phyloP scores from a whole-genome alignment of 2,888 invertebrate genomes.

The Orgyia antiqua region DNA sequence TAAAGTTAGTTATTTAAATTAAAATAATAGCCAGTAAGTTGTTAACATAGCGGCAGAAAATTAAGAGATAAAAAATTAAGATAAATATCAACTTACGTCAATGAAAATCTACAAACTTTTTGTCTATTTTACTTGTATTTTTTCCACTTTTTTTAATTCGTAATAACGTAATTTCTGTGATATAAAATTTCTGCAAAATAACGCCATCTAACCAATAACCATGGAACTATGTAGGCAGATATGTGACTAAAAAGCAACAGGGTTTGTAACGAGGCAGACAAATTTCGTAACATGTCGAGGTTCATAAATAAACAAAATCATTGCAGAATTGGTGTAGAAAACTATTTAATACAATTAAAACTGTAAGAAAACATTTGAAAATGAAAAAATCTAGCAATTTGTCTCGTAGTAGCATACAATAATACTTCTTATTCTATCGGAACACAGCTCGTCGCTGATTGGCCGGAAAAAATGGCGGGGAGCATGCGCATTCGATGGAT shows the following conservation, averaged over 20 bases:
- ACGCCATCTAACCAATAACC: constrained; percentile 61
- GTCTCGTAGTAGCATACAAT: constrained; percentile 13
- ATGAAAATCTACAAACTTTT: too few relatives aligned
- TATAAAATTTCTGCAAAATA: constrained; percentile 25
- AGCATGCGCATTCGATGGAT: constrained; percentile 67
- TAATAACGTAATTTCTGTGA: not conserved
- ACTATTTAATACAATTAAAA: not conserved
- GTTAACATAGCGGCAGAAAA: too few relatives aligned
- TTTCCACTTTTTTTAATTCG: not conserved
- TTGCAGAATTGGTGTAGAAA: not conserved
- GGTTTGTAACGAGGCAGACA: constrained; percentile 11
- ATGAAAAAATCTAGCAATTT: constrained; percentile 9
- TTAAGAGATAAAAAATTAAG: too few relatives aligned
- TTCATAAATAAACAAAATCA: not conserved
- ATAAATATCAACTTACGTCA: too few relatives aligned
- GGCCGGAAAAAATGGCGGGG: constrained; percentile 62
- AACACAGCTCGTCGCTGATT: constrained; percentile 58
- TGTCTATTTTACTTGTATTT: too few relatives aligned
- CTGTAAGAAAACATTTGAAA: not conserved
- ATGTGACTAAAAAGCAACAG: constrained; percentile 27
- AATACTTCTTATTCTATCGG: constrained; percentile 35
- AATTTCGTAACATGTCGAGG: not conserved
- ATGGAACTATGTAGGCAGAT: constrained; percentile 49
- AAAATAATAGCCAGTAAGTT: too few relatives aligned
- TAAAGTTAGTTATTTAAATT: too few relatives aligned